Evolutionary conservation across 2,888 invertebrate genomes (phyloP), one percentile per base, ranked within the genome.

Genomic region (Ophioninae sp.): DNA sequence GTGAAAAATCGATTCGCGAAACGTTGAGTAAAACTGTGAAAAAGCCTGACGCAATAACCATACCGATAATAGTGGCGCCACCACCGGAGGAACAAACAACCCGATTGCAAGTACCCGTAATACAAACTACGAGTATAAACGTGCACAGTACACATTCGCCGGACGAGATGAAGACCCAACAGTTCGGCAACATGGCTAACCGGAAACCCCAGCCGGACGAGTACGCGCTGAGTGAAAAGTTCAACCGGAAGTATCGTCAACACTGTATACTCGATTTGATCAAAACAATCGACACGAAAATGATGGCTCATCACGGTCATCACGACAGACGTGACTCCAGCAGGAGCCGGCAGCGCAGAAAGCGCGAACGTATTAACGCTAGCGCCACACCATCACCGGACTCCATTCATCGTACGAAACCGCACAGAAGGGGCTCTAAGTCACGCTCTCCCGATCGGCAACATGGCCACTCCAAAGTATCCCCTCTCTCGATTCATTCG

Each of bases 231-330:
- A 84, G 84, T 41, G 87, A 88, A 7, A 87, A 85, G 81, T 65
- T 89, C n/a, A 75, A 59, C 1, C 83, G 86, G 7, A 89, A 89
- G 20, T 89, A 87, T 72, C 88, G 91, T 6, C 89, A 86, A 41
- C 85, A 86, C 56, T 88, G 89, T 37, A 92, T 93, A 90, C 72
- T 89, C 17, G 91, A 92, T n/a, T 81, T 93, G n/a, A 89, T 92
- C 1, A 87, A 85, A 56, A 81, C 90, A n/a, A 92, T 93, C 21
- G 92, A 93, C 67, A 85, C 90, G 2, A 89, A 89, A 64, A 90
- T 93, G 92, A 89, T 93, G 88, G 76, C 82, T 0, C 90, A 89
- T 65, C 81, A 86, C 20, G 59, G 50, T 57, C 86, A 86, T n/a
- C 83, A 85, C n/a, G 86, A 87, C 0, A 85, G 85, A 37, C 85